Evolutionary conservation across 2,888 invertebrate species (phyloP), one percentile per base, ranked within the genome.

Genomic region (Graphium colonna): DNA sequence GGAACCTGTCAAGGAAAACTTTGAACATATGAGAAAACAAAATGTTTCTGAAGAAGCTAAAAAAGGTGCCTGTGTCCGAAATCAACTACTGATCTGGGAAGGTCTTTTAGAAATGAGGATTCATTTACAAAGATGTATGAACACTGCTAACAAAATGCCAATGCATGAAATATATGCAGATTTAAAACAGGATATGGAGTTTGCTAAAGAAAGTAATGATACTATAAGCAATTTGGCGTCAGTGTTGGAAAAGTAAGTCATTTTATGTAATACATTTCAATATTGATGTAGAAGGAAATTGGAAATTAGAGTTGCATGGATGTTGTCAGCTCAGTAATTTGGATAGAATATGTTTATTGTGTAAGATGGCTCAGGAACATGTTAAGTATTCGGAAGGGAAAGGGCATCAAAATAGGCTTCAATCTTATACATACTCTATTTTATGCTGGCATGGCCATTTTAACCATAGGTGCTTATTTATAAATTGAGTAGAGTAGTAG

Each of bases 31-130:
- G 36, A 89, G 91, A 55, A 84, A 91, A 42, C 81, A 83, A 51
- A 91, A 92, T 68, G 59, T 89, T 1, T 84, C 90, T 0, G 88
- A 86, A 54, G 92, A 93, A 69, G 84, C 92, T 0, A 91, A 92
- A 62, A 94, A 94, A 72, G 95, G 94, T 1, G 77, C 86, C 10
- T 92, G 93, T 69, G 93, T 95, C 0, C 90, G 92, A 68, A 94
- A 93, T 65, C 95, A 95, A 71, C 74, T 95, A 21, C 83, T 91
- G 36, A 71, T 97, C 1, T 98, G 97, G 96, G 98, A 98, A 75
- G 93, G 92, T 51, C 76, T 98, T 3, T 75, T 98, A 17, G 97
- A 98, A 82, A 91, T 94, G 73, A 91, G 98, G 60, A 98, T 98
- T 64, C 95, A 95, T 70, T 79, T 97, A 17, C 98, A 98, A 76